phyloP scores from a whole-genome alignment of 2,797 vertebrate genomes.

The Xenentodon cancila region DNA sequence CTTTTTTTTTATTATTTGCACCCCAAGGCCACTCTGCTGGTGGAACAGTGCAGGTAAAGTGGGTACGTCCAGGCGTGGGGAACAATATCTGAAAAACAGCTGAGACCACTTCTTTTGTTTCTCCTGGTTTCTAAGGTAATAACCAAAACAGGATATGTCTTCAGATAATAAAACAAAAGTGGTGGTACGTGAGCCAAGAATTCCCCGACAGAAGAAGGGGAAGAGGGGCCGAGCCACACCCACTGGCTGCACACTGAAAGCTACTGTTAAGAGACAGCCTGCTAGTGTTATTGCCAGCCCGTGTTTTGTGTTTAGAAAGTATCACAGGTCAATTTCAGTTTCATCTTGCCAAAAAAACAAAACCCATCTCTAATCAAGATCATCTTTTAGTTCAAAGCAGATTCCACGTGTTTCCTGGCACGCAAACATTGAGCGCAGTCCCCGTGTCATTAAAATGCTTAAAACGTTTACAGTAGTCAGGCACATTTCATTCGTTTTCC shows the following conservation, averaged over 20 bases:
- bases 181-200: slow-evolving; percentile 63
- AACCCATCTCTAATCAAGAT: slow-evolving; percentile 15
- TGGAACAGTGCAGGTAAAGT: slow-evolving; percentile 34
- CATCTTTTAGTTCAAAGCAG: slow-evolving; percentile 21
- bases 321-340: slow-evolving; percentile 22
- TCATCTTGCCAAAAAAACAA: slow-evolving; percentile 9
- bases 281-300: slow-evolving; percentile 5
- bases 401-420: slow-evolving; percentile 13
- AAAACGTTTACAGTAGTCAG: too few relatives aligned
- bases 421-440: not conserved
- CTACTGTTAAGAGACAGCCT: slow-evolving; percentile 33
- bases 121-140: slow-evolving; percentile 66
- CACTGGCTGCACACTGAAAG: slow-evolving; percentile 27
- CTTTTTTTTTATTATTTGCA: not conserved
- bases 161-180: slow-evolving; percentile 79
- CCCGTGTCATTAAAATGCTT: not conserved
- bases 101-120: slow-evolving; percentile 70
- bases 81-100: slow-evolving; percentile 60
- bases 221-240: slow-evolving; percentile 49
- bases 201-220: slow-evolving; percentile 53
- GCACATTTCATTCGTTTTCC: not conserved
- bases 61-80: slow-evolving; percentile 33
- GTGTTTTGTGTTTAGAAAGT: slow-evolving; percentile 33
- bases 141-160: slow-evolving; percentile 79
- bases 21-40: not conserved